These are phyloP conservation scores for Brachionus calyciflorus DNA, from an alignment of 1,140 invertebrate genomes.

Conservation along the genomic window DNA sequence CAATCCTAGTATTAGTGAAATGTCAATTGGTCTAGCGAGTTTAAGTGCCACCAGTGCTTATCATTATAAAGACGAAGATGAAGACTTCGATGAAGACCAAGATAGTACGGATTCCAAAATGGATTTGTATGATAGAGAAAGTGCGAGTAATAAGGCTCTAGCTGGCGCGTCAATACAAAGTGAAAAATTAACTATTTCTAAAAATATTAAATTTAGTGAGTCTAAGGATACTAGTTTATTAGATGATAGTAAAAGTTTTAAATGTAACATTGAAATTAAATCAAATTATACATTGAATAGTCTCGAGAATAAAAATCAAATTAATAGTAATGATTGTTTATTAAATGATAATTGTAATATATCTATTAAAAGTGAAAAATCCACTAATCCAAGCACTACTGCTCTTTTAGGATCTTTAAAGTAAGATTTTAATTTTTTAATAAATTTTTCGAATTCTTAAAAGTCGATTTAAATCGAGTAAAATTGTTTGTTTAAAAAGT, in stretches of 20 bases:
- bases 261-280: constrained; percentile 28
- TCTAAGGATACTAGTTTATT: neutral
- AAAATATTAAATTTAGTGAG: constrained; percentile 30
- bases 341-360: constrained; percentile 17
- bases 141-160: constrained; percentile 4
- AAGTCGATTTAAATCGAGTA: neutral
- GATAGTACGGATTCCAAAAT: neutral
- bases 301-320: neutral
- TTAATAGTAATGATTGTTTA: too few species aligned
- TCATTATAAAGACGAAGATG: constrained; percentile 12
- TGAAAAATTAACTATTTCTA: neutral
- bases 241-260: neutral
- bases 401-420: constrained; percentile 14
- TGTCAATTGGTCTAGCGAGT: constrained; percentile 20
- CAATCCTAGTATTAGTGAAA: constrained; percentile 37
- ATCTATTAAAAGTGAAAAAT: constrained; percentile 33
- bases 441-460: neutral
- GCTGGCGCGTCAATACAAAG: neutral
- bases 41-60: constrained; percentile 18
- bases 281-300: constrained; percentile 39
- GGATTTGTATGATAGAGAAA: constrained; percentile 23
- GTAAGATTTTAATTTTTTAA: constrained; percentile 8
- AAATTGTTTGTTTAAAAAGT: too few species aligned
- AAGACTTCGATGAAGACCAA: neutral
- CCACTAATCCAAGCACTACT: neutral